Conservation (phyloP, 2,113 vertebrate genomes). For the Leptosomus discolor region DNA sequence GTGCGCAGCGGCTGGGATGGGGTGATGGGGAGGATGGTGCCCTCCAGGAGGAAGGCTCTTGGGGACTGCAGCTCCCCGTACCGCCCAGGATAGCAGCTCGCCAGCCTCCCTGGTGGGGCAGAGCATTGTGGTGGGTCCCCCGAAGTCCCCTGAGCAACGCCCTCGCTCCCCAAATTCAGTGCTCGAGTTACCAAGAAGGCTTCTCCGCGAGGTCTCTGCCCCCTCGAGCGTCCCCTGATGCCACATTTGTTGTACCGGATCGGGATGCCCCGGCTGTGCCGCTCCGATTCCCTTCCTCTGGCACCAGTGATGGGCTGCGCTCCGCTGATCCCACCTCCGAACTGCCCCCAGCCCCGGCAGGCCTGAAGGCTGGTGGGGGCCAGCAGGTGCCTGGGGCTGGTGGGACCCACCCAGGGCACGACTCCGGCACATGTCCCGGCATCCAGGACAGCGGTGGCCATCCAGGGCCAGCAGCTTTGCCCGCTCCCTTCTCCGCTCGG, state of each 20-base stretch:
- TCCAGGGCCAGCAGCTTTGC: not conserved
- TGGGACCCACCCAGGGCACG: not conserved
- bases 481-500: rapidly evolving
- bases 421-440: not conserved
- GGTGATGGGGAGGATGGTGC: not conserved
- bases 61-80: rapidly evolving
- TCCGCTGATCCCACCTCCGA: rapidly evolving
- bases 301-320: rapidly evolving
- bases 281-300: rapidly evolving
- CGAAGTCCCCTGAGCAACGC: not conserved
- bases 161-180: not conserved
- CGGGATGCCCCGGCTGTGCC: rapidly evolving
- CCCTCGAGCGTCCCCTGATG: rapidly evolving
- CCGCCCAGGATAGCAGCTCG: rapidly evolving
- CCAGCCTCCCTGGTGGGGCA: not conserved
- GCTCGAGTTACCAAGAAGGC: rapidly evolving
- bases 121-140: rapidly evolving
- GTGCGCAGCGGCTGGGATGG: rapidly evolving
- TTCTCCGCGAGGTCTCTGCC: not conserved
- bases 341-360: not conserved
- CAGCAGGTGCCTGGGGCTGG: rapidly evolving
- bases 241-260: rapidly evolving
- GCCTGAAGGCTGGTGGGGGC: not conserved
- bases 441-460: not conserved
- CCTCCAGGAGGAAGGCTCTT: not conserved